A percentile compares a stretch with the other conserved stretches of the same genome.
Evolutionary conservation across 1,140 invertebrate species (phyloP).

Genomic region (Homalodisca vitripennis): DNA sequence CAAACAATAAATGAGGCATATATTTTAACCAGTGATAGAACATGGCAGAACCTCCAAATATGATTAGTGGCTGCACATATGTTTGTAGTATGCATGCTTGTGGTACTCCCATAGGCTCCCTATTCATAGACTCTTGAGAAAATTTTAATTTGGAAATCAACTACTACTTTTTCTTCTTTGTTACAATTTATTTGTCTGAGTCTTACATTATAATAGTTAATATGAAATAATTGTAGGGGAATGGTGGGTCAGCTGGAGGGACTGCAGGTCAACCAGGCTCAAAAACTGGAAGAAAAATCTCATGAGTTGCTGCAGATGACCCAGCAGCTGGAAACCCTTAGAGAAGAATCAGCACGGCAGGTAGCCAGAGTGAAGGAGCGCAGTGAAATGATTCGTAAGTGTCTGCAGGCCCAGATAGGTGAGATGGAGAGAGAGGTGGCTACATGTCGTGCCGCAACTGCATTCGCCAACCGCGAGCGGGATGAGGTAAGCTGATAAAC

Average conservation of each 20-base stretch:
- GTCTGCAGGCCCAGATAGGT: slow-evolving; percentile 61
- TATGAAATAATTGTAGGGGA: too few relatives aligned
- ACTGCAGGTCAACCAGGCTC: slow-evolving; percentile 54
- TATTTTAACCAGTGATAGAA: too few relatives aligned
- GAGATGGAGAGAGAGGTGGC: slow-evolving; percentile 65
- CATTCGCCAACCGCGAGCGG: slow-evolving; percentile 61
- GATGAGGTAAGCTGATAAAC: slow-evolving; percentile 63
- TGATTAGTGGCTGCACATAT: too few relatives aligned
- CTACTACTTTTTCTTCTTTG: too few relatives aligned
- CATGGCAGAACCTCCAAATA: too few relatives aligned
- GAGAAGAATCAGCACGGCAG: slow-evolving; percentile 70
- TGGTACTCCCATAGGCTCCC: too few relatives aligned
- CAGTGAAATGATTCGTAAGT: slow-evolving; percentile 58
- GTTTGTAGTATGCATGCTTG: too few relatives aligned
- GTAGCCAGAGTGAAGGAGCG: slow-evolving; percentile 65
- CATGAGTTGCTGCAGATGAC: slow-evolving; percentile 59
- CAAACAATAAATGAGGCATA: too few relatives aligned
- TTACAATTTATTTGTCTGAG: too few relatives aligned
- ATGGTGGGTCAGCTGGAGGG: slow-evolving; percentile 49
- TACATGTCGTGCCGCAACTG: slow-evolving; percentile 58
- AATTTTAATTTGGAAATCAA: too few relatives aligned
- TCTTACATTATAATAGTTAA: too few relatives aligned
- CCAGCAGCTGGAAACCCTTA: slow-evolving; percentile 63
- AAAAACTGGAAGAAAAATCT: slow-evolving; percentile 53
- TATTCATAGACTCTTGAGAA: too few relatives aligned